A percentile compares a stretch with the other conserved stretches of the same genome.
These are phyloP conservation scores for Scelioninae gen. 2 DNA, from an alignment of 2,888 invertebrate species.

Conservation along the genomic window DNA sequence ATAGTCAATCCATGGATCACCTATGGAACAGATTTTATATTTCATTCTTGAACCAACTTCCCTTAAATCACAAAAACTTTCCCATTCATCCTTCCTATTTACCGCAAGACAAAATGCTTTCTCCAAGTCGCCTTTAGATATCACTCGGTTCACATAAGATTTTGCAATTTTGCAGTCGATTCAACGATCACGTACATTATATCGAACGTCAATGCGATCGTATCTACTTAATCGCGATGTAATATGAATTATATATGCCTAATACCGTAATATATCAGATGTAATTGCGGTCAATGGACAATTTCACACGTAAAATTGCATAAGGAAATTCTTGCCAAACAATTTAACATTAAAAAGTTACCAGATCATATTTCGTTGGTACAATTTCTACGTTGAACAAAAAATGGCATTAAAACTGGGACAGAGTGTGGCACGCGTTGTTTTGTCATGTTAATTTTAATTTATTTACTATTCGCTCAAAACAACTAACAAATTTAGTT, in stretches of 20 bases:
- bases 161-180: conserved; percentile 57
- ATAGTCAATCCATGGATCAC: no score
- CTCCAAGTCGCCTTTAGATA: conserved; percentile 32
- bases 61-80: conserved; percentile 39
- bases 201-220: conserved; percentile 52
- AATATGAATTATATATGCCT: conserved; percentile 60
- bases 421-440: no score
- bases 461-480: no score
- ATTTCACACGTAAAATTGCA: conserved; percentile 58
- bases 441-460: no score
- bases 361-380: conserved; percentile 17
- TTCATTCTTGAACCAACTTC: conserved; percentile 14
- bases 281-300: conserved; percentile 53
- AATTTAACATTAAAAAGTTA: conserved; percentile 30
- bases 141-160: conserved; percentile 49
- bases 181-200: conserved; percentile 41
- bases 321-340: conserved; percentile 28
- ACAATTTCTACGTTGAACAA: background rate
- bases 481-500: no score
- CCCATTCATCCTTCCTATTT: conserved; percentile 18
- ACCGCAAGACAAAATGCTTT: conserved; percentile 34
- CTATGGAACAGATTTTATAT: background rate
- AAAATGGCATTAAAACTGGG: background rate
- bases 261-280: conserved; percentile 57
- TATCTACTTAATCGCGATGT: conserved; percentile 57